Evolutionary conservation across 2,888 invertebrate genomes (phyloP), one percentile per base, ranked within the genome.

Genomic region (Sminthurides aquaticus): DNA sequence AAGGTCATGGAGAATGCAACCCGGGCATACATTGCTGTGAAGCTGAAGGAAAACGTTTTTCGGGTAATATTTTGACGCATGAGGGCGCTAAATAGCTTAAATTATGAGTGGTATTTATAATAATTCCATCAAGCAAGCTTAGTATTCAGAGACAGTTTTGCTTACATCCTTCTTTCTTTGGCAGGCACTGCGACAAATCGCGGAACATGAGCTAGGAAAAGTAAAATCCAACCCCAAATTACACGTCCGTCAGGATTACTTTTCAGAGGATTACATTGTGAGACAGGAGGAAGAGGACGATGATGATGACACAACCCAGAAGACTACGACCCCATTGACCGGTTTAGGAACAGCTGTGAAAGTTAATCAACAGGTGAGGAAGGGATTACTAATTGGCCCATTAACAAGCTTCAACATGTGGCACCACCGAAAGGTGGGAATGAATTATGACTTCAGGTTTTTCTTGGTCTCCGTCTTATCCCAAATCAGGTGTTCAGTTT

Each of bases 301-400:
- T 54, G 62, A 25, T 20, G 64, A 60, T 1, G 67, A 67, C 1
- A 22, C 56, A 1, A 58, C 63, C 8, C n/a, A 26, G 22, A 63
- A 63, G 28, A 29, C 64, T 1, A 67, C 67, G 26, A 67, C 67
- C 22, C 62, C 62, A 18, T 27, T 67, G 22, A 67, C 59, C 2
- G 67, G 67, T 20, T 58, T 67, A 8, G 64, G 64, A 1, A 67
- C 67, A 11, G 67, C 67, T 18, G 67, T 67, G 22, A 64, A 67
- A 64, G 64, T 67, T 24, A 67, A 67, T 57, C 67, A 67, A 57
- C 64, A 67, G n/a, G 67, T 67, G 27, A 55, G 64, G 29, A 3
- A 24, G 54, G 26, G 22, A 48, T 29, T 60, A n/a, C n/a, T n/a
- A n/a, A n/a, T n/a, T n/a, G n/a, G n/a, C 11, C 8, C 11, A 15